phyloP scores from a whole-genome alignment of 2,113 vertebrate species.

The Bagarius yarrelli region DNA sequence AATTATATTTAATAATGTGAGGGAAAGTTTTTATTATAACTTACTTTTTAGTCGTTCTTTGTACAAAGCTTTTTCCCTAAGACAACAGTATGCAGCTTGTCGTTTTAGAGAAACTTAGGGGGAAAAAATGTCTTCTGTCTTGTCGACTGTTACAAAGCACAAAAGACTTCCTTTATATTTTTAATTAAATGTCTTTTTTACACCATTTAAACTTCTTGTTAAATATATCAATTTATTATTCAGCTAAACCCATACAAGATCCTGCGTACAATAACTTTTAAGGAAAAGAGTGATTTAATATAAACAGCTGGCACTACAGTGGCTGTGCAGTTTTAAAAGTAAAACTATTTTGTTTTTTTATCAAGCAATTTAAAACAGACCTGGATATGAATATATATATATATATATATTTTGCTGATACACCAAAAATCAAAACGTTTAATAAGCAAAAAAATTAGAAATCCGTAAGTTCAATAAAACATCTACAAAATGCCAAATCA shows the following conservation, averaged over 20 bases:
- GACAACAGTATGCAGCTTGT: not conserved
- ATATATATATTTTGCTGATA: not conserved
- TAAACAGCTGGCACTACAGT: not conserved
- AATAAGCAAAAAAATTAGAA: not conserved
- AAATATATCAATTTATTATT: not conserved
- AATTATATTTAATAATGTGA: not conserved
- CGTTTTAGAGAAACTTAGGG: not conserved
- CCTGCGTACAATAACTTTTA: not conserved
- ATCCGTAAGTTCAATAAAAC: not conserved
- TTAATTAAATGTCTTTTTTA: not conserved
- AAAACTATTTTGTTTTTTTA: not conserved
- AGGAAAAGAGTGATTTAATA: not conserved
- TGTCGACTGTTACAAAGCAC: not conserved
- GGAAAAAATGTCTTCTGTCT: not conserved
- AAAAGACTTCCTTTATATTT: not conserved
- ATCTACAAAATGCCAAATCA: constrained; percentile 2
- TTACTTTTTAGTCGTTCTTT: not conserved
- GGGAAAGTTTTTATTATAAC: not conserved
- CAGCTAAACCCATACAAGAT: not conserved
- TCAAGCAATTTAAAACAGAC: not conserved
- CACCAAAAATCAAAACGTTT: not conserved
- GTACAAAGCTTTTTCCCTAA: no score
- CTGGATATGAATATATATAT: not conserved
- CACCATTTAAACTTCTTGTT: not conserved
- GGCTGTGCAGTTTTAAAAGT: no score